A percentile compares a stretch with the other conserved stretches of the same genome.
Evolutionary conservation across 2,113 vertebrate genomes (phyloP).

Genomic region (Puma concolor): DNA sequence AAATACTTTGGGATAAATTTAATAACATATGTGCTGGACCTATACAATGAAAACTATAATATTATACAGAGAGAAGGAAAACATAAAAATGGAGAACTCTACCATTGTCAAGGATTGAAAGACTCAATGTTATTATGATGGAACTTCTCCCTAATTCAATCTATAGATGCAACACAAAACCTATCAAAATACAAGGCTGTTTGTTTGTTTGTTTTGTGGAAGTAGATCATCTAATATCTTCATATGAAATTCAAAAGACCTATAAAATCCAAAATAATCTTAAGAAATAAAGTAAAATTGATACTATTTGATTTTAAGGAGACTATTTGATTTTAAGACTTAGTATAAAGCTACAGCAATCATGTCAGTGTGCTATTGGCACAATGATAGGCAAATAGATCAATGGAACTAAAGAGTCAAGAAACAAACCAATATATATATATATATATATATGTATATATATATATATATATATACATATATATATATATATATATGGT

Average conservation of each 20-base stretch:
- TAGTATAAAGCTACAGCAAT: neutral
- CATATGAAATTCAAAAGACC: neutral
- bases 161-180: neutral
- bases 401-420: neutral
- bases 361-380: neutral
- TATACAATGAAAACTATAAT: neutral
- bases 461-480: neutral
- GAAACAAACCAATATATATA: neutral
- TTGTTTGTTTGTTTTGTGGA: neutral
- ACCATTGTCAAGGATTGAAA: neutral
- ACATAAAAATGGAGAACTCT: neutral
- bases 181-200: neutral
- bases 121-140: neutral
- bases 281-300: neutral
- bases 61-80: neutral
- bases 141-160: neutral
- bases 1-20: neutral
- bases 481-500: neutral
- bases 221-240: neutral
- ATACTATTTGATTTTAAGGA: neutral
- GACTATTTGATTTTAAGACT: neutral
- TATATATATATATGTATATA: neutral
- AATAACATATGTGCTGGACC: neutral
- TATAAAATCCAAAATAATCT: conserved; percentile 16
- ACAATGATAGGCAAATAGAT: neutral